Conservation (phyloP, 2,113 vertebrate genomes). For the Madoqua kirkii region DNA sequence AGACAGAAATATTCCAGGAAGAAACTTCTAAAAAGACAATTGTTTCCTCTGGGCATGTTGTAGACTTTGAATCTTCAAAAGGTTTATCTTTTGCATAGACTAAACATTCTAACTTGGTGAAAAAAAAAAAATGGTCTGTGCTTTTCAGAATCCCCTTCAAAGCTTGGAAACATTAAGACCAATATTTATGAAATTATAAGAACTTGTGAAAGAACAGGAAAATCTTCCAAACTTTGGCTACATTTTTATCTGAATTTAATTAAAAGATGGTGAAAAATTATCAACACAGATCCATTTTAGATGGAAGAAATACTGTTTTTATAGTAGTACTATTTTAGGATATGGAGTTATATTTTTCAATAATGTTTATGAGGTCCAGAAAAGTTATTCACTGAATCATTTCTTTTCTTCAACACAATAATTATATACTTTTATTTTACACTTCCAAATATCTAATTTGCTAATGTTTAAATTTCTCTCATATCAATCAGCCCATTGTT, state of each 20-base stretch:
- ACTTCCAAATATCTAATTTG: constrained; percentile 2
- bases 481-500: not conserved
- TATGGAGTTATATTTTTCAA: constrained; percentile 51
- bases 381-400: constrained; percentile 26
- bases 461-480: not conserved
- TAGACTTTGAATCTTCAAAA: constrained; percentile 54
- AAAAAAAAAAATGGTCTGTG: constrained; percentile 59
- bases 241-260: constrained; percentile 71
- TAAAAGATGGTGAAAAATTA: constrained; percentile 56
- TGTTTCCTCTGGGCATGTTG: constrained; percentile 36
- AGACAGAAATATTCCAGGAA: constrained; percentile 8
- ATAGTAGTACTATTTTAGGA: constrained; percentile 27
- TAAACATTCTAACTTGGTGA: constrained; percentile 41
- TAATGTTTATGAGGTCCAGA: constrained; percentile 34
- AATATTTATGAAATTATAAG: constrained; percentile 55
- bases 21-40: not conserved
- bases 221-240: constrained; percentile 32
- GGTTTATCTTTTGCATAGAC: constrained; percentile 35
- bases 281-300: not conserved
- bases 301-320: constrained; percentile 59
- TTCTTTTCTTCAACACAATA: constrained; percentile 12
- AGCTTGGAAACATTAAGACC: constrained; percentile 32
- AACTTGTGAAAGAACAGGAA: constrained; percentile 47
- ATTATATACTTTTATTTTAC: constrained; percentile 41
- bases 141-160: constrained; percentile 48